These are phyloP conservation scores for Zelleria hepariella DNA, from an alignment of 2,888 invertebrate genomes.

Conservation along the genomic window DNA sequence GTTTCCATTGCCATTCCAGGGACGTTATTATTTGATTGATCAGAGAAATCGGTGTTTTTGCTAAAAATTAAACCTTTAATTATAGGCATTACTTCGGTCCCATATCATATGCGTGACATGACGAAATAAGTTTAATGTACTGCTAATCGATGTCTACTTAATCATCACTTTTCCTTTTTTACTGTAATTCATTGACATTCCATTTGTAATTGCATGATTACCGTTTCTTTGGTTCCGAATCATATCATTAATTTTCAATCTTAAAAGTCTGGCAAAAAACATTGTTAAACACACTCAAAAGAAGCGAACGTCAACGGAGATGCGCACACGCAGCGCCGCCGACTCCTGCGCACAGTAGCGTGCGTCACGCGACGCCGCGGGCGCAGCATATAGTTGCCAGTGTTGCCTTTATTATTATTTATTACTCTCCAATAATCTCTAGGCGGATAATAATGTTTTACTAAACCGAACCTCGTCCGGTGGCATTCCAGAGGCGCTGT, in stretches of 20 bases:
- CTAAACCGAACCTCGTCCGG: constrained; percentile 30
- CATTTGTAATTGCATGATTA: too few relatives aligned
- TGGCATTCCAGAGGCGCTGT: constrained; percentile 23
- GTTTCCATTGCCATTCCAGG: not conserved
- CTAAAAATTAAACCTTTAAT: too few relatives aligned
- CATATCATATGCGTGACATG: too few relatives aligned
- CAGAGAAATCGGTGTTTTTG: too few relatives aligned
- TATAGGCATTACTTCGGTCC: too few relatives aligned
- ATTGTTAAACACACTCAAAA: not conserved
- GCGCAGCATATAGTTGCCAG: constrained; percentile 12
- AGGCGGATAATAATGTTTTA: constrained; percentile 38
- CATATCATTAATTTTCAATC: too few relatives aligned
- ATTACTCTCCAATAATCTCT: constrained; percentile 59
- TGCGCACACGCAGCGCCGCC: constrained; percentile 17
- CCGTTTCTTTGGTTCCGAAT: too few relatives aligned
- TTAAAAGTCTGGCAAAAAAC: too few relatives aligned
- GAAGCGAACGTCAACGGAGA: constrained; percentile 12
- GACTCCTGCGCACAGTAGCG: constrained; percentile 41
- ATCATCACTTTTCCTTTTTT: too few relatives aligned
- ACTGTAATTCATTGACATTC: too few relatives aligned
- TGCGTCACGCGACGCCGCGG: constrained; percentile 53
- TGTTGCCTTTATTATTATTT: constrained; percentile 65
- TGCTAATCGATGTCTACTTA: too few relatives aligned
- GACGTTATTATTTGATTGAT: not conserved
- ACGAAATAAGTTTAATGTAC: too few relatives aligned